These are phyloP conservation scores for Leucania comma DNA, from an alignment of 2,888 invertebrate species.

Conservation along the genomic window DNA sequence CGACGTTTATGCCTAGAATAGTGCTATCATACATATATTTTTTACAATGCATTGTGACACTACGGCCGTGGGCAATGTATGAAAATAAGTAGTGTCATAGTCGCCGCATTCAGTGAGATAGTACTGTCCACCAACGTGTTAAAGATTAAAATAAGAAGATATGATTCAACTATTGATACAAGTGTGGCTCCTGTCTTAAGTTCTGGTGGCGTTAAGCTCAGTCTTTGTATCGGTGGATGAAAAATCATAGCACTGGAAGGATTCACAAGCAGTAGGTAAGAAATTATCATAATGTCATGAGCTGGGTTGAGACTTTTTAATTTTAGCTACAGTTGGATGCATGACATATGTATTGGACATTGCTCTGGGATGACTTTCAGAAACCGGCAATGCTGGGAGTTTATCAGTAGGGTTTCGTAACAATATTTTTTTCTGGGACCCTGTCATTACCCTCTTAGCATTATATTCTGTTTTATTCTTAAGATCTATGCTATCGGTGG, in stretches of 20 bases:
- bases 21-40: no score
- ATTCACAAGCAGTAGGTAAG: slow-evolving; percentile 81
- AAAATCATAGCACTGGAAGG: slow-evolving; percentile 88
- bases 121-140: no score
- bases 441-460: slow-evolving; percentile 93
- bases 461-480: slow-evolving; percentile 88
- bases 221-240: slow-evolving; percentile 86
- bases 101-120: no score
- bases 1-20: no score
- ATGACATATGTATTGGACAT: slow-evolving; percentile 94
- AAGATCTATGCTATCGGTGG: slow-evolving; percentile 87
- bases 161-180: slow-evolving; percentile 33
- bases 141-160: neutral
- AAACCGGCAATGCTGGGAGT: slow-evolving; percentile 92
- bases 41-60: no score
- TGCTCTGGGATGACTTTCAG: slow-evolving; percentile 90
- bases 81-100: no score
- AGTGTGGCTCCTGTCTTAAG: slow-evolving; percentile 59
- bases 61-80: no score
- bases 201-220: slow-evolving; percentile 72
- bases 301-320: slow-evolving; percentile 85
- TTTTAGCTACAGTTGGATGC: slow-evolving; percentile 86
- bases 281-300: slow-evolving; percentile 79
- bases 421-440: slow-evolving; percentile 88
- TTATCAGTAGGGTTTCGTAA: slow-evolving; percentile 94